These are phyloP conservation scores for Ardeotis arabs DNA, from an alignment of 2,113 vertebrate species.

Conservation along the genomic window DNA sequence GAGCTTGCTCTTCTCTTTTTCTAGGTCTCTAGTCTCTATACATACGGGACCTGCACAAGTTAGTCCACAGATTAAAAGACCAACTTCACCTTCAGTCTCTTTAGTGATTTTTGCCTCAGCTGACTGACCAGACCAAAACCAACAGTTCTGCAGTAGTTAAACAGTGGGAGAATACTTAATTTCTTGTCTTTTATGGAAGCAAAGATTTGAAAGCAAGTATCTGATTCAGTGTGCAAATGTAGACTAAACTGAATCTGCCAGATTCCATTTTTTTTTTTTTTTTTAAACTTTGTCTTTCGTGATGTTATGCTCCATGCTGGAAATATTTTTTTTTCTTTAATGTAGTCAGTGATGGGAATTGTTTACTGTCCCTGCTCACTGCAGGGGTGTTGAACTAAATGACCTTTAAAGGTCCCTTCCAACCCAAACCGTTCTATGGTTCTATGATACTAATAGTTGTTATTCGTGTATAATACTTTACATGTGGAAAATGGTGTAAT, in stretches of 20 bases:
- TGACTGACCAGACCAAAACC: background rate
- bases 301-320: background rate
- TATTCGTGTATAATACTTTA: background rate
- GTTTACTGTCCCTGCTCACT: background rate
- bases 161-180: background rate
- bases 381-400: too few relatives aligned
- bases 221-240: background rate
- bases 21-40: accelerated
- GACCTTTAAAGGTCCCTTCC: too few relatives aligned
- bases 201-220: background rate
- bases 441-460: background rate
- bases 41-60: background rate
- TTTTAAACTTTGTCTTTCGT: background rate
- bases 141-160: background rate
- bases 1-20: background rate
- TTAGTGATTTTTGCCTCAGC: background rate
- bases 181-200: background rate
- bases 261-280: background rate
- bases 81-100: background rate
- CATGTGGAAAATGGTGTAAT: background rate
- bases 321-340: background rate
- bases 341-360: background rate
- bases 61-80: background rate
- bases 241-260: background rate
- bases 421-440: too few relatives aligned